Base-by-base conservation (phyloP, 2,113 vertebrate species). In the Apteryx owenii region DNA sequence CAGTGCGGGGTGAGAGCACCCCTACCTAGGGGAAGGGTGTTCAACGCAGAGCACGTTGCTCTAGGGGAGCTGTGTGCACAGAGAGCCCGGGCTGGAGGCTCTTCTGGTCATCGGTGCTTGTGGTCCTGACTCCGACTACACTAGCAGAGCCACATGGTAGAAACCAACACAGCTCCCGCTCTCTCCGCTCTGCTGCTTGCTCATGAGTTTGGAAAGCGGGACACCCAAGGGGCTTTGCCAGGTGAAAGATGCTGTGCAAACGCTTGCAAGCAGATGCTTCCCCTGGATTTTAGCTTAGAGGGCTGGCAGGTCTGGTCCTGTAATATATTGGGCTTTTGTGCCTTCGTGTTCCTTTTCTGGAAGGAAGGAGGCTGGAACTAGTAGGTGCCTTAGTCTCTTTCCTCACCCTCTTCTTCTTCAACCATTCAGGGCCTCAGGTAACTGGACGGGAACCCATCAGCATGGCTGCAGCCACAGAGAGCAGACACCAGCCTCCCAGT, bases 341-440 rank as follows among this genome's bases (percentile, higher is more conserved):
- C 46, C 61, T 51, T 58, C 40, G 60, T 38, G 31, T 11, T 33
- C 64, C 36, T 19, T 28, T 69, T 56, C 44, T 20, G 56, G 42
- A 36, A 26, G 56, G 56, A 76, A 53, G 20, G 28, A 79, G 56
- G 33, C 7, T 10, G 2, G 44, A 25, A 46, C 12, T 18, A 5
- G 46, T 15, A 28, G 69, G 20, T 54, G 65, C 36, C 9, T 66
- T 44, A 10, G 8, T 60, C 5, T 5, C 56, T 61, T 75, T 65
- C 38, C 38, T 92, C n/a, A 65, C 17, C 18, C 0, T 0, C 12
- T 50, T 64, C 68, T 85, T 89, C 70, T 89, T 88, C 58, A 4
- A 76, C 48, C 20, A 1, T 87, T 65, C 81, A 98, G 98, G 97
- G 60, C 95, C 97, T 42, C 98, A 98, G 90, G 71, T 73, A 18